Conservation (phyloP, 2,888 invertebrate genomes). For the Oscheius sp. region DNA sequence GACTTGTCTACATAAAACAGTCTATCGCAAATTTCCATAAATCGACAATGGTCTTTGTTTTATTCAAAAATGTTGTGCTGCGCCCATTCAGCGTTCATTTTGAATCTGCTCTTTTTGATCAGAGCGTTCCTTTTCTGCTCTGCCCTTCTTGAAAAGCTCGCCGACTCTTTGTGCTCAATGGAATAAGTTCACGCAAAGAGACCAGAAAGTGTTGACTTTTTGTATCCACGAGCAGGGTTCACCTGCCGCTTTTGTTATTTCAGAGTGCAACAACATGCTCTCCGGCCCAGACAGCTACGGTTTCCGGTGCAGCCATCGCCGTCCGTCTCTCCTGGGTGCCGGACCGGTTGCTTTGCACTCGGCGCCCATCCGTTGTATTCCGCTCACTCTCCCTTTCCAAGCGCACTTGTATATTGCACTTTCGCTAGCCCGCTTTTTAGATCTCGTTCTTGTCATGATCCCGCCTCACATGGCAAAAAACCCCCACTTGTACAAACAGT, state of each 20-base stretch:
- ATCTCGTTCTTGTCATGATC: slow-evolving; percentile 28
- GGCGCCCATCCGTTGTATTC: slow-evolving; percentile 26
- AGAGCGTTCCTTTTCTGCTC: too few species aligned
- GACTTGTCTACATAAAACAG: too few species aligned
- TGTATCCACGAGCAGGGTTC: neutral
- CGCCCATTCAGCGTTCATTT: too few species aligned
- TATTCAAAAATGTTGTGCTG: too few species aligned
- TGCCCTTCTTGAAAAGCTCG: too few species aligned
- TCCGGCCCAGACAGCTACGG: neutral
- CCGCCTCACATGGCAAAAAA: slow-evolving; percentile 23
- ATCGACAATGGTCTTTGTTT: too few species aligned
- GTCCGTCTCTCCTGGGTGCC: slow-evolving; percentile 8
- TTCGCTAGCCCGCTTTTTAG: slow-evolving; percentile 31
- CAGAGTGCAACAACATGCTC: slow-evolving; percentile 23
- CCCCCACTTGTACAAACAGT: slow-evolving; percentile 11
- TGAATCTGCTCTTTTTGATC: too few species aligned
- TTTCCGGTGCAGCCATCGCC: slow-evolving; percentile 23
- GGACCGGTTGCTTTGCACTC: slow-evolving; percentile 27
- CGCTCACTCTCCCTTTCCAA: slow-evolving; percentile 32
- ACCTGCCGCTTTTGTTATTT: slow-evolving; percentile 10
- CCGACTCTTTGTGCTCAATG: too few species aligned
- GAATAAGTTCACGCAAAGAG: neutral
- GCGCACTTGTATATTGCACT: slow-evolving; percentile 28
- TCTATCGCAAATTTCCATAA: too few species aligned
- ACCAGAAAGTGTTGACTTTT: neutral